A percentile compares a stretch with the other conserved stretches of the same genome.
Evolutionary conservation across 1,140 invertebrate genomes (phyloP).

Genomic region (Scylla paramamosain): DNA sequence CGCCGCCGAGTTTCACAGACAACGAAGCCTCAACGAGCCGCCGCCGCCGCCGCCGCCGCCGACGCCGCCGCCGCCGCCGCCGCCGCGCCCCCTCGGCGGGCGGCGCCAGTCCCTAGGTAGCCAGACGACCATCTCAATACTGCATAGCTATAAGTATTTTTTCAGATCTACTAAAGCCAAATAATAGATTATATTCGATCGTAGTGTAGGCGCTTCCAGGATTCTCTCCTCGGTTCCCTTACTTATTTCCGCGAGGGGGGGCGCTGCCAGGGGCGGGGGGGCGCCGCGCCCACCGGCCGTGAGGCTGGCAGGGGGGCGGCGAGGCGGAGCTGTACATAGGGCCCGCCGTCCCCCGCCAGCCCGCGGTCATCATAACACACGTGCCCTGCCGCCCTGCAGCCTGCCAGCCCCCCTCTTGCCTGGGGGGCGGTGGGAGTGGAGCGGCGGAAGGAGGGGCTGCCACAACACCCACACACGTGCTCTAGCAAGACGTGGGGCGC

Average conservation of each 20-base stretch:
- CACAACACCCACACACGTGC: too few species aligned
- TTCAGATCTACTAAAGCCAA: constrained; percentile 70
- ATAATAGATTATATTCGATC: constrained; percentile 71
- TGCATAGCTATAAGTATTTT: constrained; percentile 58
- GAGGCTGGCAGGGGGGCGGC: neutral
- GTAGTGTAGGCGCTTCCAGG: constrained; percentile 62
- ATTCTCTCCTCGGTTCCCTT: constrained; percentile 57
- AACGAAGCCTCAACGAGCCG: constrained; percentile 61
- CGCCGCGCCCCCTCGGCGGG: neutral
- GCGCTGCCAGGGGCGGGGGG: neutral
- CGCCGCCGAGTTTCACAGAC: constrained; percentile 63
- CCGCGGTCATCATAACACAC: neutral
- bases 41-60: neutral
- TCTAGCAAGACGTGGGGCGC: too few species aligned
- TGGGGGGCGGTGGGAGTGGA: too few species aligned
- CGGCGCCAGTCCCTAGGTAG: neutral
- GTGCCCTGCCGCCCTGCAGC: neutral
- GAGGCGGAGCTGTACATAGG: neutral
- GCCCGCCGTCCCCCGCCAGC: neutral
- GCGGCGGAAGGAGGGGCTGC: too few species aligned
- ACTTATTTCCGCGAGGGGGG: constrained; percentile 45
- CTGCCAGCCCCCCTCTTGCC: neutral
- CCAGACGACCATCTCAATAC: too few species aligned
- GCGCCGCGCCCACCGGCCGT: neutral
- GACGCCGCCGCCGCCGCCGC: neutral